These are phyloP conservation scores for Alfaro cultratus DNA, from an alignment of 2,797 vertebrate genomes.

Conservation along the genomic window DNA sequence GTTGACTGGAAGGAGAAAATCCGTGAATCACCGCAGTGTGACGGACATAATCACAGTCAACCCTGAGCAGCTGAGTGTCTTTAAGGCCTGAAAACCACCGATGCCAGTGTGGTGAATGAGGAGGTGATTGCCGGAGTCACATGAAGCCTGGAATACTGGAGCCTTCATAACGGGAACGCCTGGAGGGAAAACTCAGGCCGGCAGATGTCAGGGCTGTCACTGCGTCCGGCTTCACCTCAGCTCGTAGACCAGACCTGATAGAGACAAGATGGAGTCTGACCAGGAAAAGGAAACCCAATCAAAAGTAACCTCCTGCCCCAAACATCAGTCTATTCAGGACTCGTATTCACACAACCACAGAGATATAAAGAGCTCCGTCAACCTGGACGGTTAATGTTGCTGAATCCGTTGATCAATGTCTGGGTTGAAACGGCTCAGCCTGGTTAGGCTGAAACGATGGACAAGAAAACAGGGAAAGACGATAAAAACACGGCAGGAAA, in stretches of 20 bases:
- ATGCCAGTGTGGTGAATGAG: conserved; percentile 14
- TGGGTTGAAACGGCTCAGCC: too few relatives aligned
- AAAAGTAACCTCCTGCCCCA: neutral
- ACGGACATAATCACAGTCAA: neutral
- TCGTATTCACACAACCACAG: too few relatives aligned
- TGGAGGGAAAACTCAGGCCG: neutral
- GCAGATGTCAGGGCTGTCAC: neutral
- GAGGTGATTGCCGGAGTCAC: conserved; percentile 4
- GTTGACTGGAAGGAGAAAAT: conserved; percentile 2
- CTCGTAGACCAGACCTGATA: neutral
- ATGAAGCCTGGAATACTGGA: conserved; percentile 28
- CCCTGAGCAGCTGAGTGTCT: neutral
- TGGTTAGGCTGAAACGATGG: too few relatives aligned
- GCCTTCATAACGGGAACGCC: conserved; percentile 10
- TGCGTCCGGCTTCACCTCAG: neutral
- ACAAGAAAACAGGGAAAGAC: too few relatives aligned
- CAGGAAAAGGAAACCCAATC: neutral
- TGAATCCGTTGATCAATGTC: too few relatives aligned
- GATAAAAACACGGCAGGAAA: too few relatives aligned
- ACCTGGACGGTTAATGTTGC: too few relatives aligned
- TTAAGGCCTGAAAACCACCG: neutral
- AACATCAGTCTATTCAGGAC: neutral
- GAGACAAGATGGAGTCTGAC: neutral
- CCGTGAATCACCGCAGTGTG: neutral
- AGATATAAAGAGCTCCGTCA: too few relatives aligned